These are phyloP conservation scores for Rhyacophila brunnea DNA, from an alignment of 1,140 invertebrate genomes.

Conservation along the genomic window DNA sequence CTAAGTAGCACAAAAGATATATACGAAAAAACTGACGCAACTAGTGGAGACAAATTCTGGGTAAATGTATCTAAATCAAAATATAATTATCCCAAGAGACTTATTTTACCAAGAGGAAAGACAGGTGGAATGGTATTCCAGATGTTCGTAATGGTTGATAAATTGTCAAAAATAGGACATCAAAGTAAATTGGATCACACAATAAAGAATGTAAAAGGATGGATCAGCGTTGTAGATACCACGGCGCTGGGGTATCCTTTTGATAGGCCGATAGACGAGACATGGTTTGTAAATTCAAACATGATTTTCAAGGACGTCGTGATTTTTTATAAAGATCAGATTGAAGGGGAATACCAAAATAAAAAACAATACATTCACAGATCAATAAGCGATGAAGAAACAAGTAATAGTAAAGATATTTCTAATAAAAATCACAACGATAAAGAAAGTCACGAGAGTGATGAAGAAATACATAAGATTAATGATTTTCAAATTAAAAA, in stretches of 20 bases:
- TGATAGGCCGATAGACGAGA: conserved; percentile 59
- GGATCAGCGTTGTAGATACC: conserved; percentile 39
- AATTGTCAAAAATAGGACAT: conserved; percentile 39
- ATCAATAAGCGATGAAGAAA: too few species aligned
- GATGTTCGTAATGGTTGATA: conserved; percentile 63
- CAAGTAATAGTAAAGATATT: too few species aligned
- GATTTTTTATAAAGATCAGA: conserved; percentile 56
- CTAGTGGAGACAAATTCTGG: conserved; percentile 42
- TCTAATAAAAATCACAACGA: too few species aligned
- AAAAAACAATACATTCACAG: too few species aligned
- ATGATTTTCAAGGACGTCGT: conserved; percentile 64
- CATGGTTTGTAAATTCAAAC: conserved; percentile 62
- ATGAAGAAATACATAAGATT: too few species aligned
- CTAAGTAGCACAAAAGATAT: conserved; percentile 46
- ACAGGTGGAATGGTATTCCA: conserved; percentile 61
- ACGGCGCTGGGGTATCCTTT: conserved; percentile 66
- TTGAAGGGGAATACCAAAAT: background rate
- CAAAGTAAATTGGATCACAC: conserved; percentile 29
- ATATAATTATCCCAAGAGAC: conserved; percentile 61
- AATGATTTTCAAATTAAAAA: too few species aligned
- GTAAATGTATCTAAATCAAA: conserved; percentile 42
- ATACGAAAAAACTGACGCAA: conserved; percentile 44
- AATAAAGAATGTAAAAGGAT: background rate
- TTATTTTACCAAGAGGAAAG: conserved; percentile 66
- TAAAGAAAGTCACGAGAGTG: too few species aligned